Base-by-base conservation (phyloP, 2,113 vertebrate species). In the Calypte anna region DNA sequence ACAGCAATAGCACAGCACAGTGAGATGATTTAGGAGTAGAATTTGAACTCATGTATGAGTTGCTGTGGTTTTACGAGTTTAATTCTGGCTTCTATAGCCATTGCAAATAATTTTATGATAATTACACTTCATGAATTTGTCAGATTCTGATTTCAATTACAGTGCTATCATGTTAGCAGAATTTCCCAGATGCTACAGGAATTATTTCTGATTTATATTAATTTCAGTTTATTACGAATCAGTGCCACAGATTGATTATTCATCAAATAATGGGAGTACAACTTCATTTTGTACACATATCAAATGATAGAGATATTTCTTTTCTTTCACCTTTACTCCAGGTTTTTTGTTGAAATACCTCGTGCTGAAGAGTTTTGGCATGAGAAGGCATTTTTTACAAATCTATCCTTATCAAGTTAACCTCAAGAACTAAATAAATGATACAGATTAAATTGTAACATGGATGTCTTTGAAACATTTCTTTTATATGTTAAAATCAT, bases 151-250 rank as follows among this genome's bases (percentile, higher is more conserved):
- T 87, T 97, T 92, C 70, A 66, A 58, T 93, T 91, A 82, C 48
- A 62, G 10, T 64, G 14, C 4, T 78, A 79, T 85, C 18, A 14
- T 20, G 31, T 61, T 89, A 28, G 8, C 14, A 62, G 79, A 85
- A 91, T 87, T 92, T 93, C 24, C 62, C n/a, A 87, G 20, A 58
- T 76, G 55, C 28, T 85, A 38, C 12, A 40, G 20, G 22, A 82
- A 15, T 79, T 77, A 66, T 40, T 92, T 91, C 74, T 92, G 46
- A 94, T 91, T 95, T 96, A 94, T 51, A 63, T 69, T 74, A 86
- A 38, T 79, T 86, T 88, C 86, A 69, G 31, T 91, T 94, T 86
- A 77, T 38, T 30, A 87, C 91, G 57, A 91, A 85, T 80, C 73
- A 75, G 36, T 61, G 31, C 20, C 30, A 93, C 17, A 51, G 28